phyloP scores from a whole-genome alignment of 1,140 invertebrate genomes.

The Metaphire vulgaris region DNA sequence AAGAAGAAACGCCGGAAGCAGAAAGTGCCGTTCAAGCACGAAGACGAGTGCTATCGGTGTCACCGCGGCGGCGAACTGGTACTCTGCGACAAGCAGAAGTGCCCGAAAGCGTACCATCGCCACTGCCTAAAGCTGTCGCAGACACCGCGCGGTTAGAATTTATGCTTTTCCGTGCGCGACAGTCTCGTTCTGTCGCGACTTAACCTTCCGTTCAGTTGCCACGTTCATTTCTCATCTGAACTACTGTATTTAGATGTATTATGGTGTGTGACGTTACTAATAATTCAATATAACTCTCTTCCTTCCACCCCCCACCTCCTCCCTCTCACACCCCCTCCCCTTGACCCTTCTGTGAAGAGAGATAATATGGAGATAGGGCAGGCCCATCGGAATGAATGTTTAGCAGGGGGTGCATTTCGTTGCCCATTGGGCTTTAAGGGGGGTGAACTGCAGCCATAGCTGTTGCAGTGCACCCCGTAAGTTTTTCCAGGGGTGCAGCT shows the following conservation, averaged over 20 bases:
- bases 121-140: constrained; percentile 56
- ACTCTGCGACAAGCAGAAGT: constrained; percentile 58
- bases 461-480: no score
- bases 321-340: background rate
- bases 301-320: background rate
- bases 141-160: constrained; percentile 52
- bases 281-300: background rate
- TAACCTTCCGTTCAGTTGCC: background rate
- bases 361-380: no score
- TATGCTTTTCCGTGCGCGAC: background rate
- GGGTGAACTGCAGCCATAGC: no score
- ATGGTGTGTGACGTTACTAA: background rate
- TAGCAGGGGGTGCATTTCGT: no score
- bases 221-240: background rate
- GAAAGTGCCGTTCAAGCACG: constrained; percentile 35
- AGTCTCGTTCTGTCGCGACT: background rate
- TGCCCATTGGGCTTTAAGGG: no score
- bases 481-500: no score
- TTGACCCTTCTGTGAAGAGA: no score
- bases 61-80: constrained; percentile 52
- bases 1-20: constrained; percentile 13
- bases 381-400: no score
- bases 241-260: background rate
- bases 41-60: constrained; percentile 54
- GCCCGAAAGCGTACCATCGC: constrained; percentile 60